phyloP scores from a whole-genome alignment of 1,140 invertebrate species.

The Brachionus asplanchnoidis region DNA sequence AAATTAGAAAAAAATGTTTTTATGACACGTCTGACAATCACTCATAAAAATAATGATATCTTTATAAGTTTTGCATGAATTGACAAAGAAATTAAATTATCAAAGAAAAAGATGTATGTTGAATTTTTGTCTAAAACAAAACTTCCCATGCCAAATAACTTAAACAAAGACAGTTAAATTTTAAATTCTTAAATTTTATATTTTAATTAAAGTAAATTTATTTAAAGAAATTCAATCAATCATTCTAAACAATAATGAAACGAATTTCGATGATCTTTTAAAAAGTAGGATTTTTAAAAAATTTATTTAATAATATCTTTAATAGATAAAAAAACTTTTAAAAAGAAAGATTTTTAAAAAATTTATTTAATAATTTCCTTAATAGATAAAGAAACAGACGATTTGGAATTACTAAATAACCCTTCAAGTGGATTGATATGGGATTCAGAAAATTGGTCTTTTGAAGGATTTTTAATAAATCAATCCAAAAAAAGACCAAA shows the following conservation, averaged over 20 bases:
- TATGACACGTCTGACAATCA: not conserved
- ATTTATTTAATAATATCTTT: not conserved
- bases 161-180: not conserved
- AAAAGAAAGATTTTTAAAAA: not conserved
- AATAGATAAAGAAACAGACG: not conserved
- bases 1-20: not conserved
- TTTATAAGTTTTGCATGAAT: not conserved
- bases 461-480: not conserved
- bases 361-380: not conserved
- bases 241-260: not conserved
- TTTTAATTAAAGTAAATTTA: not conserved
- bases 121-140: not conserved
- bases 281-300: not conserved
- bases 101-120: not conserved
- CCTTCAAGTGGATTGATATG: not conserved
- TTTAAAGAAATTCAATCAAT: slow-evolving; percentile 1
- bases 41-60: not conserved
- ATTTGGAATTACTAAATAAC: not conserved
- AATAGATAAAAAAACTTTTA: not conserved
- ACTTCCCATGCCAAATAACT: not conserved
- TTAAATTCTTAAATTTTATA: not conserved
- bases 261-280: not conserved
- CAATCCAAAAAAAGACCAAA: not conserved
- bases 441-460: not conserved
- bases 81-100: not conserved